A percentile compares a stretch with the other conserved stretches of the same genome.
Conservation (phyloP, 2,113 vertebrate species). For the Lepus europaeus region DNA sequence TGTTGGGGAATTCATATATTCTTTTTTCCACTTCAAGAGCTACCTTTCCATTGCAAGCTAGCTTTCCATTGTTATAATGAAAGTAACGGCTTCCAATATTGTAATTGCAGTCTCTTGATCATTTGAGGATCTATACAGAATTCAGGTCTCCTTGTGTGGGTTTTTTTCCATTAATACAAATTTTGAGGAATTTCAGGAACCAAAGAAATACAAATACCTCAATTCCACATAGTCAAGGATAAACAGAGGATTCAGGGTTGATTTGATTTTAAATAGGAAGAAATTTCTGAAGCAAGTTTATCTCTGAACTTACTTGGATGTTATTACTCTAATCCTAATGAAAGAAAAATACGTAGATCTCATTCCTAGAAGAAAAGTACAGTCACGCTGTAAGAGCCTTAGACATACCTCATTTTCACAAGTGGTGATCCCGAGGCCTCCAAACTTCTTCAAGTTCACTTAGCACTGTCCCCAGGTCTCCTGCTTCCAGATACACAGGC, state of each 20-base stretch:
- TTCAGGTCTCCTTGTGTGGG: neutral
- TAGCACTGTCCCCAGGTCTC: neutral
- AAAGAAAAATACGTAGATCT: neutral
- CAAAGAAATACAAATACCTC: neutral
- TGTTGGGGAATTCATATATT: neutral
- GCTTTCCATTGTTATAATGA: neutral
- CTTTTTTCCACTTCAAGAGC: neutral
- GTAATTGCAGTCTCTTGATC: neutral
- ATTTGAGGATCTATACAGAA: neutral
- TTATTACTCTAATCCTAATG: neutral
- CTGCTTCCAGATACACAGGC: neutral
- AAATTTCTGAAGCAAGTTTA: neutral
- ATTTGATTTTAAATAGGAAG: constrained; percentile 33
- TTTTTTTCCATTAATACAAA: neutral
- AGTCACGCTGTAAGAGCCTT: neutral
- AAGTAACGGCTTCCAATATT: neutral
- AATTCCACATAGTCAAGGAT: neutral
- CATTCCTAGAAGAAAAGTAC: neutral
- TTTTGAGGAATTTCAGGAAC: neutral
- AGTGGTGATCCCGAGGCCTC: neutral
- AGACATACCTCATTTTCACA: neutral
- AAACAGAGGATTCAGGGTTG: neutral
- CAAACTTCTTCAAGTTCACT: neutral
- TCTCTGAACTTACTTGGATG: neutral
- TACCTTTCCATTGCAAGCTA: neutral